Percentiles rank a stretch among this genome's conserved stretches.
Conservation (phyloP, 2,797 vertebrate genomes). For the Cyprinella venusta region DNA sequence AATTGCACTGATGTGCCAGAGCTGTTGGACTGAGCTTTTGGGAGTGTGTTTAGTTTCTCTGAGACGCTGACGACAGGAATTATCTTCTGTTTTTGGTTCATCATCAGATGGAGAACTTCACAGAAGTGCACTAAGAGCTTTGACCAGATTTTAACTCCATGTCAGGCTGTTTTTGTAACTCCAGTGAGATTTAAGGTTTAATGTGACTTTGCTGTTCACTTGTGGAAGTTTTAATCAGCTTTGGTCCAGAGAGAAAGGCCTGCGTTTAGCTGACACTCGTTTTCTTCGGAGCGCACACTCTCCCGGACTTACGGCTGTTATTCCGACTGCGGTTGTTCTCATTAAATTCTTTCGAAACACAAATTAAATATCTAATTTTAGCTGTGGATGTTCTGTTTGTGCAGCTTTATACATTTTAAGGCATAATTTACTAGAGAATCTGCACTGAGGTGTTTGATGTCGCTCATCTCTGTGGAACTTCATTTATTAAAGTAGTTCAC, state of each 20-base stretch:
- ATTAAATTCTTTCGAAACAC: constrained; percentile 23
- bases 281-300: not conserved
- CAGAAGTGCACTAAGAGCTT: constrained; percentile 10
- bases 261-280: constrained; percentile 4
- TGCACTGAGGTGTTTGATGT: constrained; percentile 9
- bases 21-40: not conserved
- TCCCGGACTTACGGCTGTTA: constrained; percentile 4
- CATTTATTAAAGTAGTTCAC: not conserved
- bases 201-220: constrained; percentile 30
- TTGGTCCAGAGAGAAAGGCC: constrained; percentile 32
- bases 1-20: not conserved
- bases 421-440: not conserved
- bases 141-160: constrained; percentile 8
- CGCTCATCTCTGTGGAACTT: not conserved
- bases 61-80: constrained; percentile 1
- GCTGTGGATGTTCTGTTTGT: constrained; percentile 13
- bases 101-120: constrained; percentile 20
- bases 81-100: constrained; percentile 61
- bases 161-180: constrained; percentile 14
- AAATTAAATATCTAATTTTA: constrained; percentile 40
- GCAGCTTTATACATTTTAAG: not conserved
- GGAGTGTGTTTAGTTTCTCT: constrained; percentile 45
- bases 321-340: constrained; percentile 28
- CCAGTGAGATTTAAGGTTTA: constrained; percentile 35
- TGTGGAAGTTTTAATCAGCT: constrained; percentile 42